Evolutionary conservation across 2,113 vertebrate species (phyloP).

Genomic region (Myrmophylax atrothorax): DNA sequence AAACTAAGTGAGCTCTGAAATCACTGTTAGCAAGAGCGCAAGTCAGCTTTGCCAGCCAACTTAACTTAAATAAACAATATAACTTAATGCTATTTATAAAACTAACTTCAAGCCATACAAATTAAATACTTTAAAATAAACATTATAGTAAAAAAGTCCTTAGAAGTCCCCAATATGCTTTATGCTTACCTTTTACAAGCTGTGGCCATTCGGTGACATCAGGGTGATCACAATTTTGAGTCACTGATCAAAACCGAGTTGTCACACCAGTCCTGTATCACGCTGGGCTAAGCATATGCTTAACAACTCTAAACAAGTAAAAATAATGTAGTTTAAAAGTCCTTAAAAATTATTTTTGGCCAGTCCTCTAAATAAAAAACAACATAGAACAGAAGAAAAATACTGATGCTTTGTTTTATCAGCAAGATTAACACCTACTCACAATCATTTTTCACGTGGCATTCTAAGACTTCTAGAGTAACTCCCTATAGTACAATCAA

Average conservation of each 20-base stretch:
- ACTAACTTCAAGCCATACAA: not conserved
- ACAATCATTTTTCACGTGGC: not conserved
- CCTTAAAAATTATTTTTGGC: constrained; percentile 37
- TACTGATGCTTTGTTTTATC: not conserved
- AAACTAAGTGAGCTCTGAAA: not conserved
- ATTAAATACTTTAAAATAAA: not conserved
- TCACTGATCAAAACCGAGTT: constrained; percentile 79
- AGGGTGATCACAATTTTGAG: constrained; percentile 82
- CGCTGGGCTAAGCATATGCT: constrained; percentile 75
- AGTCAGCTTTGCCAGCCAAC: not conserved
- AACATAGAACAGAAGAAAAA: not conserved
- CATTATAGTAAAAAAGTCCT: not conserved
- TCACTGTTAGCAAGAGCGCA: not conserved
- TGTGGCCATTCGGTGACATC: constrained; percentile 86
- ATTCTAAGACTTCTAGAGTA: not conserved
- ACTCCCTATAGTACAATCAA: not conserved
- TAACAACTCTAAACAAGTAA: constrained; percentile 78
- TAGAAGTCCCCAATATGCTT: not conserved
- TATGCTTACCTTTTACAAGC: constrained; percentile 82
- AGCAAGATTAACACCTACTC: not conserved
- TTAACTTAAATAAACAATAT: constrained; percentile 29
- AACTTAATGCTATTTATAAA: not conserved
- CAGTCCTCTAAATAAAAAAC: not conserved
- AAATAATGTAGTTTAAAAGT: constrained; percentile 70
- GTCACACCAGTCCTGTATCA: constrained; percentile 74